Base-by-base conservation (phyloP, 2,797 vertebrate genomes). In the Knipowitschia caucasica region DNA sequence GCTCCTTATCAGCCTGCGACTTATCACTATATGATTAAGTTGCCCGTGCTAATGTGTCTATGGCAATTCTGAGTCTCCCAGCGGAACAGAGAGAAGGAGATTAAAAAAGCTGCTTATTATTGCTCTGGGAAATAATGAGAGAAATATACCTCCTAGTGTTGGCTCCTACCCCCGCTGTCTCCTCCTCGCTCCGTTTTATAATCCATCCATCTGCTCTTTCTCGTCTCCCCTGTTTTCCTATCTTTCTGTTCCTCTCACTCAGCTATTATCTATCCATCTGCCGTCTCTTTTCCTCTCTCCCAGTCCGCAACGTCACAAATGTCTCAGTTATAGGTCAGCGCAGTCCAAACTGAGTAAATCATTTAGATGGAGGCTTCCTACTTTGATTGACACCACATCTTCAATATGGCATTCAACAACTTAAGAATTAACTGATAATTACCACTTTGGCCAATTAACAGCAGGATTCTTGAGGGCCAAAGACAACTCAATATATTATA, bases 11-110 rank as follows among this genome's bases (percentile, higher is more conserved):
- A 56, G 44, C 58, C 57, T 55, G 59, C 51, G 45, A 46, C 64
- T 72, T 76, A 80, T 72, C 66, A 71, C 73, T 69, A 66, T 70
- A 68, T 73, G 63, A 74, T 78, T 67, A 72, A 73, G 59, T 63
- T 33, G 34, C 44, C 62, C 42, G 50, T 30, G 49, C 62, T 69
- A 62, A 56, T 49, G 50, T 56, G 64, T 59, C 56, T 40, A 45
- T 47, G 62, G 60, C 57, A 59, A 68, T 64, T 62, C 71, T n/a
- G 66, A 46, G 70, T 63, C 68, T 64, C 54, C 46, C 52, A 49
- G 52, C 45, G 55, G 59, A 72, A 74, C 61, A 42, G 52, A 56
- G 47, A 46, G 50, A 46, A 52, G 31, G 46, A 50, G 56, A 63
- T 56, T 71, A 66, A 67, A 65, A 53, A 65, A 62, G 69, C 46